These are phyloP conservation scores for Cygnus atratus DNA, from an alignment of 2,113 vertebrate species.

Conservation along the genomic window DNA sequence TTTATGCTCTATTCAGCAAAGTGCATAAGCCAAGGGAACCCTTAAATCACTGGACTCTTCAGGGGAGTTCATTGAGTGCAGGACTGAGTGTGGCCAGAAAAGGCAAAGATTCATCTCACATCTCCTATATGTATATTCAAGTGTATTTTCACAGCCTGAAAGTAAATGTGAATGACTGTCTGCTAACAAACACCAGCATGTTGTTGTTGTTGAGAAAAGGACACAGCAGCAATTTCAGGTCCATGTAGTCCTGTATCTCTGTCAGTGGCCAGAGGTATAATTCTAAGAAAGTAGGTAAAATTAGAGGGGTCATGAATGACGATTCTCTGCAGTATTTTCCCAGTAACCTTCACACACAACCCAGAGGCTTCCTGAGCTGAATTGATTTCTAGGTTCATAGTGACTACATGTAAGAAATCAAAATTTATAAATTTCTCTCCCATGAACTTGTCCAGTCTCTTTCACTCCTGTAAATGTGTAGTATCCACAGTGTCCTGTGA, in stretches of 20 bases:
- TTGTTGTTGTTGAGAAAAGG: background rate
- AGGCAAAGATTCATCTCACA: background rate
- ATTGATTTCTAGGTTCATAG: background rate
- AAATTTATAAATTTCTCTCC: background rate
- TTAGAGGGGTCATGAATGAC: background rate
- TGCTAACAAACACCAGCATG: accelerated
- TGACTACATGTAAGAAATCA: background rate
- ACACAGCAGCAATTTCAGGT: background rate
- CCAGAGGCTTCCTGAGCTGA: background rate
- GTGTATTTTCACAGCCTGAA: background rate
- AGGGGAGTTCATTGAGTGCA: background rate
- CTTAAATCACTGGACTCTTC: background rate
- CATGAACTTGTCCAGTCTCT: background rate
- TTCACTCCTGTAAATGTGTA: background rate
- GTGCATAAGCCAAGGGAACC: background rate
- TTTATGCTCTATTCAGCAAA: background rate
- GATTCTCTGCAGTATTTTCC: background rate
- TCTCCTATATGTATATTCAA: background rate
- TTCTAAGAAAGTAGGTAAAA: background rate
- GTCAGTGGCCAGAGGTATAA: background rate
- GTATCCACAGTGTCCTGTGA: background rate
- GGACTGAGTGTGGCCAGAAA: background rate
- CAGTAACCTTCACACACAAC: background rate
- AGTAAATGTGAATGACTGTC: background rate
- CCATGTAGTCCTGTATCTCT: background rate